Base-by-base conservation (phyloP, 2,797 vertebrate genomes). In the Synanceia verrucosa region DNA sequence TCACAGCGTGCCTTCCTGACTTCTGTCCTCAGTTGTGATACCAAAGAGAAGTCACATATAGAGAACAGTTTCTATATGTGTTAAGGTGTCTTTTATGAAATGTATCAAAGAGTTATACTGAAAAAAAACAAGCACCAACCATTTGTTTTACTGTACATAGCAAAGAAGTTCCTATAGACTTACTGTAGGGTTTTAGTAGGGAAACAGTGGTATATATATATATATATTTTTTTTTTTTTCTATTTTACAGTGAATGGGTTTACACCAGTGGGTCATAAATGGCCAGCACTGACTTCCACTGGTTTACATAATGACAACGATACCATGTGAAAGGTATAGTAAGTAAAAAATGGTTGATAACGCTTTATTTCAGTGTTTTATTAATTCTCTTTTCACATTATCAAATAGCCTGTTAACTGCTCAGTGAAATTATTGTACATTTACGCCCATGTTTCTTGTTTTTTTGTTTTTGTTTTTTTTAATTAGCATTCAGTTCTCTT, bases 91-190 rank as follows among this genome's bases (percentile, higher is more conserved):
- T 59, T 76, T 57, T 46, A 55, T 58, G 16, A 41, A 28, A 70
- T 43, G 23, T 56, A 65, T 62, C 13, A 52, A 39, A 67, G 34
- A 57, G 31, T 65, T 76, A 9, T 65, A 46, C 56, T 65, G 36
- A 53, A 67, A 65, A 72, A 48, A 21, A 61, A 36, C 23, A 48
- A 70, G 61, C 67, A 56, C 9, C 53, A 44, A 8, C 26, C 14
- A 39, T 58, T 41, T 34, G 59, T 81, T 74, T 73, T 78, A 43
- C 64, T 88, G 73, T 85, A 74, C 31, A 85, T 78, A 73, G 29
- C 26, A 11, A 68, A 69, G 26, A 50, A 50, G 70, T 55, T 57
- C 46, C 60, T 70, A 5, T 48, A 53, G 62, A 43, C 68, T 31
- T 23, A 39, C 26, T 64, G 41, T 65, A 18, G 33, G 39, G 11